Conservation (phyloP, 2,888 invertebrate genomes). For the Andrena praecox region DNA sequence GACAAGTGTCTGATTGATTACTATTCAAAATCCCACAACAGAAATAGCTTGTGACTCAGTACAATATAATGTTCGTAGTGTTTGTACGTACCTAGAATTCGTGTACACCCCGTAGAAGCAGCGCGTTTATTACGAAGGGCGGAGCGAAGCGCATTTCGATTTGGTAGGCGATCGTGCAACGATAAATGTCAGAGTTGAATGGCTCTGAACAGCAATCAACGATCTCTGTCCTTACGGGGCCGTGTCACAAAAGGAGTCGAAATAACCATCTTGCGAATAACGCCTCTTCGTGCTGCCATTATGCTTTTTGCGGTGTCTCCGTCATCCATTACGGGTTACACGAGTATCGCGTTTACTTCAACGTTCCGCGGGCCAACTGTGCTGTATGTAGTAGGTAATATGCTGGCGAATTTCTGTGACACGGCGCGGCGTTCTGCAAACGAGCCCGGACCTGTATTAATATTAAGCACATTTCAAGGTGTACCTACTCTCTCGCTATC, state of each 20-base stretch:
- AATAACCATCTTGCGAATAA: conserved; percentile 38
- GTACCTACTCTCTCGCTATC: neutral
- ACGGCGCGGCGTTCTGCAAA: conserved; percentile 10
- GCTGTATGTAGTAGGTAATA: neutral
- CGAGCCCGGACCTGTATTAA: conserved; percentile 12
- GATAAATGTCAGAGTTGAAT: conserved; percentile 57
- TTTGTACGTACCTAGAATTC: neutral
- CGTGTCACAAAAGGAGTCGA: conserved; percentile 28
- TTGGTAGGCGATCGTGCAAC: conserved; percentile 26
- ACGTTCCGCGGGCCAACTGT: conserved; percentile 28
- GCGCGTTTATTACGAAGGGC: conserved; percentile 32
- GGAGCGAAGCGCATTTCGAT: conserved; percentile 36
- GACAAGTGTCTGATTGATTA: no score
- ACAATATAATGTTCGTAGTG: no score
- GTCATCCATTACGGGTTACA: conserved; percentile 48
- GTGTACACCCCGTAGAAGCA: neutral
- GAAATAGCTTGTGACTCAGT: no score
- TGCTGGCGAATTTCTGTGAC: neutral
- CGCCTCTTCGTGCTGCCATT: conserved; percentile 42
- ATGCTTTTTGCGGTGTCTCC: conserved; percentile 38
- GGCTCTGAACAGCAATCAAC: conserved; percentile 22
- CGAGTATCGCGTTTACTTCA: conserved; percentile 37
- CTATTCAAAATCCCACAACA: no score
- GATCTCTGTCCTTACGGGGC: conserved; percentile 13
- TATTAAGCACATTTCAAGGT: conserved; percentile 21